A percentile compares a stretch with the other conserved stretches of the same genome.
phyloP scores from a whole-genome alignment of 2,888 invertebrate species.

The Epinotia ramella region DNA sequence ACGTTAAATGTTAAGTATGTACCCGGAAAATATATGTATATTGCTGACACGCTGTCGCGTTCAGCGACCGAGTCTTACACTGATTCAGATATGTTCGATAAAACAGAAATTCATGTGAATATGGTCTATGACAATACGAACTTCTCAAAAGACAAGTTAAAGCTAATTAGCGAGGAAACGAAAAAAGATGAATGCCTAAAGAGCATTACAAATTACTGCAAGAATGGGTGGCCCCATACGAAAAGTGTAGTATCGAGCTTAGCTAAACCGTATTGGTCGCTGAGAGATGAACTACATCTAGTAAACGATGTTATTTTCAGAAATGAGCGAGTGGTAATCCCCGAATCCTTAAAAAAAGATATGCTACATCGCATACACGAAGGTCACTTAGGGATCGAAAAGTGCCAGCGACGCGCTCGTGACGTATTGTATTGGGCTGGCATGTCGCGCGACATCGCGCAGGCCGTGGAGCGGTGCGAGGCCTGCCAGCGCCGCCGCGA shows the following conservation, averaged over 20 bases:
- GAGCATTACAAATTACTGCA: not conserved
- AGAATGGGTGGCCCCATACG: not conserved
- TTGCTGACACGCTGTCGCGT: conserved; percentile 56
- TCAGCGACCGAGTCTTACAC: conserved; percentile 23
- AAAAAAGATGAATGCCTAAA: not conserved
- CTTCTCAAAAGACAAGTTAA: not conserved
- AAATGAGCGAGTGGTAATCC: conserved; percentile 1
- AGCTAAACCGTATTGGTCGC: conserved; percentile 2
- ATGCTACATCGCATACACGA: conserved; percentile 36
- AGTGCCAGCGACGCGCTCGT: conserved; percentile 40
- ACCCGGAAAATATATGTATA: conserved; percentile 53
- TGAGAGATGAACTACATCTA: conserved; percentile 1
- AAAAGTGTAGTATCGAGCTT: not conserved
- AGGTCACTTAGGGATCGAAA: conserved; percentile 40
- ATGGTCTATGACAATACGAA: not conserved
- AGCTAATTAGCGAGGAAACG: not conserved
- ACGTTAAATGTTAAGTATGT: not conserved
- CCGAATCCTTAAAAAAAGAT: not conserved
- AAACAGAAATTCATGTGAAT: not conserved
- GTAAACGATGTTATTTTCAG: conserved; percentile 4
- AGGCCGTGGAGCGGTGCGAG: conserved; percentile 32
- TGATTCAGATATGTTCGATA: not conserved
- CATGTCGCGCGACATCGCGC: conserved; percentile 35
- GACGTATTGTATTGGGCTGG: conserved; percentile 45
- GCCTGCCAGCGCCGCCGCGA: conserved; percentile 34